Base-by-base conservation (phyloP, 2,113 vertebrate species). In the Glaucidium brasilianum region DNA sequence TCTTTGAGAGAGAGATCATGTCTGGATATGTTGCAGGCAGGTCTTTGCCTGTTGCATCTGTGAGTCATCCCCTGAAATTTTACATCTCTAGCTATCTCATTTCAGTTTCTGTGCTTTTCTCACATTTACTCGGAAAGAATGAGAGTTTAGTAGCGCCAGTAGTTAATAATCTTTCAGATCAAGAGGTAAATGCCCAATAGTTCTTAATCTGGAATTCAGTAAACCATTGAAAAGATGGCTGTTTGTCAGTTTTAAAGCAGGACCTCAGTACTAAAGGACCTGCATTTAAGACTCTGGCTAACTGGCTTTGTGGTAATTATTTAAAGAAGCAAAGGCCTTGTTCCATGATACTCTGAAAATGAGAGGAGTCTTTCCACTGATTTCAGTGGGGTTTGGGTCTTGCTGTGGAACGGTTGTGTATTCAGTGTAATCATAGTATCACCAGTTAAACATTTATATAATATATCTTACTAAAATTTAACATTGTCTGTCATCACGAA, bases 341-440 rank as follows among this genome's bases (percentile, higher is more conserved):
- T 74, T 62, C 18, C 15, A 18, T 7, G 8, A 10, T 18, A 1
- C 15, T 5, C 9, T 71, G 66, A n/a, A 49, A 22, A 74, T 6
- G 3, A 5, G 6, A 18, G 18, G 59, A 69, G 9, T 39, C 7
- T 37, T 39, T 35, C 41, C 32, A 6, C 5, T 3, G 37, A 72
- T 72, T 76, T 18, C 60, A 30, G 5, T 10, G 27, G 34, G 35
- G 23, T 78, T 81, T 62, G 50, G 25, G n/a, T 63, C 52, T 23
- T 20, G 14, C 8, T n/a, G 2, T 27, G 4, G 13, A 53, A 35
- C 5, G n/a, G 10, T 1, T 20, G 3, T 3, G 7, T 23, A 5
- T 39, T 21, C 34, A 66, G 3, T 2, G 8, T 47, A 45, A 34
- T 32, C 3, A 2, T 12, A 26, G 8, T 16, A 20, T 26, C 35